A percentile compares a stretch with the other conserved stretches of the same genome.
These are phyloP conservation scores for Scyliorhinus canicula DNA, from an alignment of 2,797 vertebrate species.

Conservation along the genomic window DNA sequence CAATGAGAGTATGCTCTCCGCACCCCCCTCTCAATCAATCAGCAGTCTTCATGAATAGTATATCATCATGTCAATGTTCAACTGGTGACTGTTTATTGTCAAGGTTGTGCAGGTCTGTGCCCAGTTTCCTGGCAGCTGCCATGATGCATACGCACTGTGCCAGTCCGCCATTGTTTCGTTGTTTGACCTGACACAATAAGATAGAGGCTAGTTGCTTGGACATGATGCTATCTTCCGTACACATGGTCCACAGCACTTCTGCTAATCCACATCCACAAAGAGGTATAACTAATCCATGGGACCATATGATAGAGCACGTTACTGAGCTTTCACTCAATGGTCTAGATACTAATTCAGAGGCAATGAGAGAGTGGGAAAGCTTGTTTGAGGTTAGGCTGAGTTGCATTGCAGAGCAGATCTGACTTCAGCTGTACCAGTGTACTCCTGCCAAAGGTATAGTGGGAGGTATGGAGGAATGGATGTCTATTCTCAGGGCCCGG, in stretches of 20 bases:
- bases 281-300: neutral
- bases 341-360: no score
- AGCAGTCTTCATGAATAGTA: neutral
- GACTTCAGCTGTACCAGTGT: neutral
- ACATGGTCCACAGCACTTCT: neutral
- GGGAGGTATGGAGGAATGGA: neutral
- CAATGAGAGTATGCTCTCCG: neutral
- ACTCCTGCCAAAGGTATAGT: neutral
- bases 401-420: neutral
- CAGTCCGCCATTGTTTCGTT: neutral
- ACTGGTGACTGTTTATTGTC: neutral
- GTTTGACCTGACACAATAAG: neutral
- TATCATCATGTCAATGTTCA: neutral
- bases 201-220: neutral
- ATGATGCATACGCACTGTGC: neutral
- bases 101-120: neutral
- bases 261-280: neutral
- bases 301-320: neutral
- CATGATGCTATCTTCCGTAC: neutral
- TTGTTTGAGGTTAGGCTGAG: neutral
- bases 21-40: neutral
- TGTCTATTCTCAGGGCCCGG: neutral
- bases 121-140: neutral
- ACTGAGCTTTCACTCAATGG: no score
- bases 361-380: no score